A percentile compares a stretch with the other conserved stretches of the same genome.
These are phyloP conservation scores for Caradrina kadenii DNA, from an alignment of 2,888 invertebrate species.

Conservation along the genomic window DNA sequence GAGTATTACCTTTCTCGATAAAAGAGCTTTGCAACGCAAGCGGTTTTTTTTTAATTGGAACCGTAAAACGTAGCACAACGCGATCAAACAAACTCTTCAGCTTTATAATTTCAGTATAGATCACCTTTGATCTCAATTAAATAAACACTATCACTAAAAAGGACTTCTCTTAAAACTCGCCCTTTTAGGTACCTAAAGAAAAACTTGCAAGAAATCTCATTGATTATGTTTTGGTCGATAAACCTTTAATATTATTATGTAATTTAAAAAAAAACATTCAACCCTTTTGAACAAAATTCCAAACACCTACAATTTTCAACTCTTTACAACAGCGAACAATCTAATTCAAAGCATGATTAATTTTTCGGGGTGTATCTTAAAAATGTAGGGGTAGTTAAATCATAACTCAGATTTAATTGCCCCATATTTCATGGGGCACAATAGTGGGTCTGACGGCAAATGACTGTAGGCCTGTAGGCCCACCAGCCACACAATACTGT, in stretches of 20 bases:
- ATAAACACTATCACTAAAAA: too few relatives aligned
- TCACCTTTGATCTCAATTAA: too few relatives aligned
- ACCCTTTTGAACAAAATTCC: constrained; percentile 34
- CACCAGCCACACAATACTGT: constrained; percentile 66
- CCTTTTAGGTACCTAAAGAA: too few relatives aligned
- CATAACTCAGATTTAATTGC: constrained; percentile 77
- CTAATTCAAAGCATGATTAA: constrained; percentile 61
- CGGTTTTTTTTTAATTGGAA: too few relatives aligned
- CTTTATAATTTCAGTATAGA: too few relatives aligned
- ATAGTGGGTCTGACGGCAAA: constrained; percentile 64
- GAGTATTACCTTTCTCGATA: too few relatives aligned
- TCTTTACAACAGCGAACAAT: constrained; percentile 38
- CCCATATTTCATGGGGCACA: constrained; percentile 72
- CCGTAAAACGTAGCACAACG: too few relatives aligned
- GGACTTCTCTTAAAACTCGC: too few relatives aligned
- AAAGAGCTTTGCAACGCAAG: too few relatives aligned
- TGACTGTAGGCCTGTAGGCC: constrained; percentile 58
- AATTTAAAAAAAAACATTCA: constrained; percentile 14
- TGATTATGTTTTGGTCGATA: too few relatives aligned
- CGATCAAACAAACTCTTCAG: too few relatives aligned
- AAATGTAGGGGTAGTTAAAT: constrained; percentile 67
- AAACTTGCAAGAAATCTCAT: too few relatives aligned
- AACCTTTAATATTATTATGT: neutral
- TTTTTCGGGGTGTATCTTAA: constrained; percentile 65
- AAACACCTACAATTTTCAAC: constrained; percentile 47